Conservation (phyloP, 1,140 invertebrate species). For the Batillaria attramentaria region DNA sequence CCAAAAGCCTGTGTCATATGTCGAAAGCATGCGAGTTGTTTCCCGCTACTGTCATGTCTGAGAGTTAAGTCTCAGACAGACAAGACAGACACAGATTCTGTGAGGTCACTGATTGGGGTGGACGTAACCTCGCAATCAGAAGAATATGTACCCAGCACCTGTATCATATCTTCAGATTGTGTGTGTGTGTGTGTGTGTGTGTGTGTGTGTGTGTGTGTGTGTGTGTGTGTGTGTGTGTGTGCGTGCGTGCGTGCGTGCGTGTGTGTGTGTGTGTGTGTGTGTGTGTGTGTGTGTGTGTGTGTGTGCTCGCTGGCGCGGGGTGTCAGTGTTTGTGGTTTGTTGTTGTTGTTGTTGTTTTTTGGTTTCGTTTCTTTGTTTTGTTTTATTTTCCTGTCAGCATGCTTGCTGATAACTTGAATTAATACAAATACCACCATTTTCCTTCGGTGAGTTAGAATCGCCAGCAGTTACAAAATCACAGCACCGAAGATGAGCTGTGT, state of each 20-base stretch:
- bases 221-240: conserved; percentile 12
- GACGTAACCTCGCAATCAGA: too few relatives aligned
- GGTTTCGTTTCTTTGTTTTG: background rate
- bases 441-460: too few relatives aligned
- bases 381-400: background rate
- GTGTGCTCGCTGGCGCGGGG: background rate
- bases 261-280: background rate
- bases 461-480: too few relatives aligned
- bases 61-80: background rate
- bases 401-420: too few relatives aligned
- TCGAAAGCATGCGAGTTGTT: conserved; percentile 2
- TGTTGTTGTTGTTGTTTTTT: background rate
- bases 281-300: background rate
- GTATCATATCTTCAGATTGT: too few relatives aligned
- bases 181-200: background rate
- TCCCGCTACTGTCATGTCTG: background rate
- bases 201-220: conserved; percentile 15
- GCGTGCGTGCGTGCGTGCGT: conserved; percentile 7
- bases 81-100: background rate
- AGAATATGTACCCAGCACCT: too few relatives aligned
- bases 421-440: too few relatives aligned
- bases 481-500: too few relatives aligned
- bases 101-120: background rate
- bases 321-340: background rate
- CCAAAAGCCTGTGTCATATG: too few relatives aligned